Base-by-base conservation (phyloP, 2,888 invertebrate genomes). In the Galerucella pusilla region DNA sequence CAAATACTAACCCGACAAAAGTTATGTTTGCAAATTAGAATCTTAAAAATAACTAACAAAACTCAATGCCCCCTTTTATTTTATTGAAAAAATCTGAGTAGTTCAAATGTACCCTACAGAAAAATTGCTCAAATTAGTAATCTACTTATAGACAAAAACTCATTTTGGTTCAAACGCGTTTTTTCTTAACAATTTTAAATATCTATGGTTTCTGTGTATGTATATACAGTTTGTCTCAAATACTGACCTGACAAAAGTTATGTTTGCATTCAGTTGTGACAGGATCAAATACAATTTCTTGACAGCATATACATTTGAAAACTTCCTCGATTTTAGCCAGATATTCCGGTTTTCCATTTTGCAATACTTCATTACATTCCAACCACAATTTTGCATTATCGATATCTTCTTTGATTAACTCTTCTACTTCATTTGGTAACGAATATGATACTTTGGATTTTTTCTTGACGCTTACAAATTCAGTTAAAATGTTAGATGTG, bases 271-370 rank as follows among this genome's bases (percentile, higher is more conserved):
- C 88, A 0, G 94, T 93, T 0, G 95, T 95, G 20, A 94, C 89
- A 0, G 96, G 95, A 74, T 89, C 88, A 74, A 88, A 91, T 0
- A 92, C 91, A 3, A 96, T 86, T 69, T 94, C 94, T 84, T 94
- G 93, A 84, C 96, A 96, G 81, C 94, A 94, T 67, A 94, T 92
- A 83, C 96, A 96, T n/a, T 90, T 89, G 85, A 95, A 95, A 70
- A 90, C 82, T 82, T 92, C 90, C 75, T 91, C 90, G 2, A 94
- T 90, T 78, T 90, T 90, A 20, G 90, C 90, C 14, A 94, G 87
- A 82, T 93, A 94, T 75, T 89, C 89, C 90, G 90, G 84, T 85
- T 91, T 92, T 0, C 92, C 91, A 60, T 89, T 86, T 3, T 83
- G 81, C 52, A 90, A 84, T 4, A 86, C 81, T 16, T 86, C 85